Evolutionary conservation across 2,797 vertebrate genomes (phyloP), one percentile per base, ranked within the genome.

Genomic region (Helicolenus hilgendorfi): DNA sequence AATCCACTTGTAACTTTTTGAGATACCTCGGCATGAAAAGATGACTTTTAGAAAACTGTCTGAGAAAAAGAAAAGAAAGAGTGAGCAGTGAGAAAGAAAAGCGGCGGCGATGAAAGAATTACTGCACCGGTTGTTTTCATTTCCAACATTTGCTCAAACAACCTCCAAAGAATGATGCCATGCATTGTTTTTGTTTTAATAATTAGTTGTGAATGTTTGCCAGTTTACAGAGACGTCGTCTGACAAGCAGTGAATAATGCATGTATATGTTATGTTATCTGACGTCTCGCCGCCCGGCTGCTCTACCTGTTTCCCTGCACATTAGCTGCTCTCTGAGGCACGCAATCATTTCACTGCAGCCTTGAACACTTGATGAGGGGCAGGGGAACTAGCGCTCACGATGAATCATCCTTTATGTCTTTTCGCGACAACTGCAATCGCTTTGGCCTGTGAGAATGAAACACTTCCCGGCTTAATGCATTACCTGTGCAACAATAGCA

Each of bases 321-420:
- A 81, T 88, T 80, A 84, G 77, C 69, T 41, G 63, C 67, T 73
- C 73, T 63, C 18, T 49, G 68, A 72, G 58, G 77, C 60, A 11
- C 58, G 80, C 65, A 53, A 10, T 65, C 14, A 65, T 59, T 79
- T 38, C 64, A 77, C 82, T 68, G 75, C 77, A 77, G 87, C 67
- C 71, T 68, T 56, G 55, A 63, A 76, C 64, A 62, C 29, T 56
- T 29, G 53, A 55, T 62, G 72, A 73, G 62, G 62, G 49, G 33
- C 26, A 56, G 62, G 41, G 55, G 56, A 72, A 69, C 55, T 5
- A 2, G 6, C 35, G 38, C 26, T 83, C 76, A 64, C 7, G 18
- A 70, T 89, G 77, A 88, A 75, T 85, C 64, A 81, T 65, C 69
- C 74, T 81, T 79, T 78, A 81, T 81, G 65, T 81, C 20, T 83